Conservation (phyloP, 2,797 vertebrate genomes). For the Hypotaenidia philippensis region DNA sequence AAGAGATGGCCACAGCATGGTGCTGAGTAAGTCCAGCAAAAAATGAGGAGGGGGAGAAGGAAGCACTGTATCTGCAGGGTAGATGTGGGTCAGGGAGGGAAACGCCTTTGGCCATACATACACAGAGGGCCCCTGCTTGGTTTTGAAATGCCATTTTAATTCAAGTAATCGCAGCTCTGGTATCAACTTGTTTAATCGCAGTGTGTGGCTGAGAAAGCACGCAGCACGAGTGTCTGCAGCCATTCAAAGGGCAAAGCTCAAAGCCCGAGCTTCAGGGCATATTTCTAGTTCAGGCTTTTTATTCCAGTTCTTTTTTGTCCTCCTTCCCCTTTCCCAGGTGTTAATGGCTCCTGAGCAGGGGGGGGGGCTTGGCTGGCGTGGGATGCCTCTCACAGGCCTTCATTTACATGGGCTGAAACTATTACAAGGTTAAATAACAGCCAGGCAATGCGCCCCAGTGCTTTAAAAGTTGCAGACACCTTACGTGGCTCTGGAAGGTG, state of each 20-base stretch:
- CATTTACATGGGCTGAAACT: not conserved
- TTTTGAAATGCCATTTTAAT: not conserved
- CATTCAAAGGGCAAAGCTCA: not conserved
- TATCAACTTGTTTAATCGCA: not conserved
- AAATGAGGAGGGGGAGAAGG: not conserved
- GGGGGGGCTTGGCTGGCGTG: not conserved
- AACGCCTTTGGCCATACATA: not conserved
- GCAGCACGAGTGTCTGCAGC: not conserved
- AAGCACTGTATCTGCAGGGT: not conserved
- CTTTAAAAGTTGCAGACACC: not conserved
- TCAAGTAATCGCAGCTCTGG: not conserved
- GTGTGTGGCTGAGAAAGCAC: not conserved
- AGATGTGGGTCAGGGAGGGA: not conserved
- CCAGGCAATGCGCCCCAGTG: not conserved
- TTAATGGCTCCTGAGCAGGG: not conserved
- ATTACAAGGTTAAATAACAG: not conserved
- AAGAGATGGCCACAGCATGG: not conserved
- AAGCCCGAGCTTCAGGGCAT: not conserved
- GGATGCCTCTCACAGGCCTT: not conserved
- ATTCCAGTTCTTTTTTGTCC: not conserved
- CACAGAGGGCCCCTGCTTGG: not conserved
- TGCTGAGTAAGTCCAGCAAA: not conserved
- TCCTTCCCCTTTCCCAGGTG: not conserved
- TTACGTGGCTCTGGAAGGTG: not conserved
- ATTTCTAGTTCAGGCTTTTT: not conserved